phyloP scores from a whole-genome alignment of 2,797 vertebrate genomes.

The Champsocephalus gunnari region DNA sequence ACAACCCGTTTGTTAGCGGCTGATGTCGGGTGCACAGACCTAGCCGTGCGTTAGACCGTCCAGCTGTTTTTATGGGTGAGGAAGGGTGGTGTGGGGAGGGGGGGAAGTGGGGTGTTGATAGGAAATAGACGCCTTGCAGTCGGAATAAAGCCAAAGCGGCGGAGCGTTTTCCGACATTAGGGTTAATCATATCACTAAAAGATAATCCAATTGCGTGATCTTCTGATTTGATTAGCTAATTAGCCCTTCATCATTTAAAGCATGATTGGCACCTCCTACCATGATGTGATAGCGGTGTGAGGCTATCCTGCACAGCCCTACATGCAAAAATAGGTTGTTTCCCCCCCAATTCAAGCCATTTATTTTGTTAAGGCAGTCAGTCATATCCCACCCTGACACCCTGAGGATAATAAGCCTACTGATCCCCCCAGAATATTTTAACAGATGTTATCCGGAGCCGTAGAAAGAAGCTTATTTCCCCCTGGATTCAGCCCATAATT shows the following conservation, averaged over 20 bases:
- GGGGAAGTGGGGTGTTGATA: slow-evolving; percentile 66
- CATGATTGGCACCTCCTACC: slow-evolving; percentile 78
- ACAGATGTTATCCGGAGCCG: slow-evolving; percentile 27
- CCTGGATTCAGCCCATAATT: slow-evolving; percentile 59
- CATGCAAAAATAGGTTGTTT: slow-evolving; percentile 9
- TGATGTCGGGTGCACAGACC: slow-evolving; percentile 29
- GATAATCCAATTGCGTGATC: slow-evolving; percentile 25
- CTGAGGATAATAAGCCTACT: slow-evolving; percentile 17
- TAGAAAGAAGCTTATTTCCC: slow-evolving; percentile 35
- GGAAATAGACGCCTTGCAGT: slow-evolving; percentile 70
- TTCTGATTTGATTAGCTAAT: slow-evolving; percentile 51
- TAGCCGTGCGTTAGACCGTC: slow-evolving; percentile 65
- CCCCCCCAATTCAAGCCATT: slow-evolving; percentile 2
- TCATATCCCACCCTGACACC: neutral
- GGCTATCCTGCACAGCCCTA: slow-evolving; percentile 44
- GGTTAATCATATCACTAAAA: neutral
- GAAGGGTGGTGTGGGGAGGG: slow-evolving; percentile 32
- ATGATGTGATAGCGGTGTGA: slow-evolving; percentile 60
- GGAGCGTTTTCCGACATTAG: slow-evolving; percentile 24
- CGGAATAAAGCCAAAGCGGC: slow-evolving; percentile 49
- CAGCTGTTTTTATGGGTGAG: slow-evolving; percentile 81
- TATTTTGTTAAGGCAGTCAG: slow-evolving; percentile 24
- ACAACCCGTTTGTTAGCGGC: neutral
- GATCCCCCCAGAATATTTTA: neutral
- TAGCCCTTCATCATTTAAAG: slow-evolving; percentile 63